Conservation (phyloP, 2,113 vertebrate species). For the Epinephelus moara region DNA sequence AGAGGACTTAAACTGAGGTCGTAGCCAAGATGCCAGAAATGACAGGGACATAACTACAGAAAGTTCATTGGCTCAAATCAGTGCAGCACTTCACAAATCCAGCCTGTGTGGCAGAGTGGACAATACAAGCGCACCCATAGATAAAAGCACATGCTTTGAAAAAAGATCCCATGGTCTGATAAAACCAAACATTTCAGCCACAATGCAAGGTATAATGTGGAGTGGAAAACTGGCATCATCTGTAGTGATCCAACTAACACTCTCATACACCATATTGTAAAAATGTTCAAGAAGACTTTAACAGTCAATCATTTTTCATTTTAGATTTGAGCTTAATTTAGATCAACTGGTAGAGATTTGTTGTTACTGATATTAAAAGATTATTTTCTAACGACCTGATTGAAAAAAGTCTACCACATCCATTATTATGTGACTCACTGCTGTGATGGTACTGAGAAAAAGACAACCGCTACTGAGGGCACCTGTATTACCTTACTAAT, state of each 20-base stretch:
- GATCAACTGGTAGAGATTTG: too few relatives aligned
- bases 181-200: neutral
- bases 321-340: too few relatives aligned
- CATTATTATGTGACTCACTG: neutral
- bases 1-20: constrained; percentile 9
- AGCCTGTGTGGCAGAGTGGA: neutral
- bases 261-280: neutral
- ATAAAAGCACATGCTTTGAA: neutral
- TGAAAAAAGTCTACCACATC: neutral
- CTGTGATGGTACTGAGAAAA: neutral
- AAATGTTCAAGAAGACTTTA: neutral
- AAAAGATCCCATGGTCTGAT: neutral
- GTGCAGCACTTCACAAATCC: constrained; percentile 28
- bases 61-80: constrained; percentile 18
- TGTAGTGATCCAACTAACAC: neutral
- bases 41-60: neutral
- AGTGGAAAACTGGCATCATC: neutral
- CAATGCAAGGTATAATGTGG: neutral
- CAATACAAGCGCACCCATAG: neutral
- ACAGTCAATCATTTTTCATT: neutral
- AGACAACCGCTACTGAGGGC: too few relatives aligned
- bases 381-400: neutral
- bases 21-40: neutral
- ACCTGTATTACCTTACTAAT: neutral
- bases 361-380: neutral